Evolutionary conservation across 2,113 vertebrate genomes (phyloP).

Genomic region (Himantopus leucocephalus): DNA sequence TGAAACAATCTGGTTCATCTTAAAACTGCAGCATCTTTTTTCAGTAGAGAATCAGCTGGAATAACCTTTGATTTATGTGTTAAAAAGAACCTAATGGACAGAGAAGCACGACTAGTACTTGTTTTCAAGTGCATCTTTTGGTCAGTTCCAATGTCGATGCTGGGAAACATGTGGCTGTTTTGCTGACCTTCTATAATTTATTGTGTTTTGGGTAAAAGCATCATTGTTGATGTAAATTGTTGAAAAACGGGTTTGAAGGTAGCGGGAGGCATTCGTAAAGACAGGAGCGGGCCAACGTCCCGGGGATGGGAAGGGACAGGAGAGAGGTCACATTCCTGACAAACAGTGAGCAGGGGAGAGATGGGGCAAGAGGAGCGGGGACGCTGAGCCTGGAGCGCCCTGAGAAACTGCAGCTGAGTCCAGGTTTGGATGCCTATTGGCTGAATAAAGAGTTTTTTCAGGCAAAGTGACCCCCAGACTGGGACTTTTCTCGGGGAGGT

Average conservation of each 20-base stretch:
- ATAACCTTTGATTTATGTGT: not conserved
- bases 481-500: not conserved
- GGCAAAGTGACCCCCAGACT: not conserved
- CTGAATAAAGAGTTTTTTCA: not conserved
- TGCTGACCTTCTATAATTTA: not conserved
- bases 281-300: not conserved
- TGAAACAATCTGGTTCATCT: not conserved
- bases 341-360: accelerated
- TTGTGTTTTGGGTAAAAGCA: not conserved
- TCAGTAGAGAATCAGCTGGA: not conserved
- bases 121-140: not conserved
- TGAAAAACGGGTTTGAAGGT: not conserved
- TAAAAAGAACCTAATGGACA: not conserved
- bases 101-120: not conserved
- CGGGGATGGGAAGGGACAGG: not conserved
- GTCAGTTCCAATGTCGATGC: not conserved
- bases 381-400: not conserved
- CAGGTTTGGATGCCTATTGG: too few species aligned
- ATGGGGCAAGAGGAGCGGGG: not conserved
- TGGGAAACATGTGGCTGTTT: not conserved
- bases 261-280: not conserved
- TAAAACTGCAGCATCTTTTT: not conserved
- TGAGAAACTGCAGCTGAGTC: not conserved
- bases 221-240: not conserved
- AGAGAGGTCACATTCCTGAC: not conserved